Base-by-base conservation (phyloP, 1,140 invertebrate species). In the Oedothorax gibbosus region DNA sequence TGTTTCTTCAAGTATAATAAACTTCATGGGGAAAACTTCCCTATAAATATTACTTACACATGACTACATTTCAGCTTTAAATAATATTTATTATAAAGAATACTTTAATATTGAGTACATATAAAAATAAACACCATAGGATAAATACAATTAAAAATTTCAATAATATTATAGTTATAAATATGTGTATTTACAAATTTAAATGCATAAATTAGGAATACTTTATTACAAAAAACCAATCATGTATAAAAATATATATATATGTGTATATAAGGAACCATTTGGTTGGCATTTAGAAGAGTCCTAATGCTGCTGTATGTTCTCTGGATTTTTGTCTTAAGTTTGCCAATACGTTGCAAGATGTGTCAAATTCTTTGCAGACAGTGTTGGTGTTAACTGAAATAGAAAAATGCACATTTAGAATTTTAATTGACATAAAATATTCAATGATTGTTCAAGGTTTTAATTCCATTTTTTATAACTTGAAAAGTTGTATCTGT, bases 271-370 rank as follows among this genome's bases (percentile, higher is more conserved):
- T 14, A 60, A 60, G n/a, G n/a, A 60, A 14, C 12, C n/a, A 60
- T 69, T 49, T 49, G 68, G 21, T 69, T 69, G 18, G 56, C 10
- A 9, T 0, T 73, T 68, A 86, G 53, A 78, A 84, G 12, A 86
- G 50, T 65, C 87, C 87, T 65, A 87, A 69, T 0, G 87, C 81
- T 51, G 85, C 86, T 6, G 86, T 57, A 56, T 87, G 87, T 68
- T 87, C 84, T 21, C 87, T 15, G n/a, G 87, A 87, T 51, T 86
- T 87, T 62, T 87, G 87, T 21, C 87, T 79, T 14, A 87, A 57
- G 65, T 84, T 75, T 9, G 84, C 87, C 14, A 87, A 56, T 4
- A 85, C 87, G 10, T 77, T 86, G 21, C 86, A 87, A 4, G 86
- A 86, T 65, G 73, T 86, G 35, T 87, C 84, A 20, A 85, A 87